A percentile compares a stretch with the other conserved stretches of the same genome.
phyloP scores from a whole-genome alignment of 2,797 vertebrate species.

The Stomatorhinus walkeri region DNA sequence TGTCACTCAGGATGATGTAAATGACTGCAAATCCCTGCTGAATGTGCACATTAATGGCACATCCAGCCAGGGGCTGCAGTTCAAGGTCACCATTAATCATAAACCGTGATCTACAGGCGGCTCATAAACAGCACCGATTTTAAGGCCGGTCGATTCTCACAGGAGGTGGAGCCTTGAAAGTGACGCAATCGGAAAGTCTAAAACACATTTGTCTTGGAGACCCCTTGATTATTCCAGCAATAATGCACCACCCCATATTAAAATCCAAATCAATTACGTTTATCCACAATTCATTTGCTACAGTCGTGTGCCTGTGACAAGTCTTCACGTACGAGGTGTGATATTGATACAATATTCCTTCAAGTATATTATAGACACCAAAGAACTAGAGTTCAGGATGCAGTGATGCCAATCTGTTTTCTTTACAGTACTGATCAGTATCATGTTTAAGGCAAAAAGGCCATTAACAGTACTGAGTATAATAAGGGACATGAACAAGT shows the following conservation, averaged over 20 bases:
- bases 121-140: not conserved
- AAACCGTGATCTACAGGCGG: not conserved
- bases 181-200: not conserved
- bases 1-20: not conserved
- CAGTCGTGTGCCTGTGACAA: not conserved
- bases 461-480: not conserved
- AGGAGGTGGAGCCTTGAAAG: constrained; percentile 1
- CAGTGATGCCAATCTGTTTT: not conserved
- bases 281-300: not conserved
- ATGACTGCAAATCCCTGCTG: constrained; percentile 1
- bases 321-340: not conserved
- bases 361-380: not conserved
- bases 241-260: not conserved
- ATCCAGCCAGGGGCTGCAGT: not conserved
- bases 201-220: constrained; percentile 11
- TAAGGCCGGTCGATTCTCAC: constrained; percentile 12
- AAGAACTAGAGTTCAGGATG: not conserved
- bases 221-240: constrained; percentile 9
- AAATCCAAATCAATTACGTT: constrained; percentile 10
- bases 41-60: not conserved
- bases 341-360: not conserved
- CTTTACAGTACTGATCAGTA: not conserved
- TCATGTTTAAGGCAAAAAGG: too few species aligned
- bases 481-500: not conserved
- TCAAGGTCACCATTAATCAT: constrained; percentile 11